Evolutionary conservation across 1,140 invertebrate genomes (phyloP), one percentile per base, ranked within the genome.

Genomic region (Drosophila tani): DNA sequence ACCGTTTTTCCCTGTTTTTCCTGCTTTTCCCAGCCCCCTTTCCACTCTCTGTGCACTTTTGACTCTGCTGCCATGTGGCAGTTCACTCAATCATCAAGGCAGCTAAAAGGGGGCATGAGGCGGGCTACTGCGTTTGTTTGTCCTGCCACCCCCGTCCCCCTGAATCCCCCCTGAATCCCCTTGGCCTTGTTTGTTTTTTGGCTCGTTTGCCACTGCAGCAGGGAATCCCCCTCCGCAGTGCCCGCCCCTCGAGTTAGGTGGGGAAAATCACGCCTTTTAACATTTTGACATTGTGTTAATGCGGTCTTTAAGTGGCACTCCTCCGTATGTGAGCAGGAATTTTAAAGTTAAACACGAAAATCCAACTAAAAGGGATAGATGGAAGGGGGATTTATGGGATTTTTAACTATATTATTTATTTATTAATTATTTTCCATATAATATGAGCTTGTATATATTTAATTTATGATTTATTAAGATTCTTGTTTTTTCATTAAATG

Each of bases 221-320:
- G 32, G 32, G 32, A 32, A 32, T 32, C 8, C 32, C 32, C 32
- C 32, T 8, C 32, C 32, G 32, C 32, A 32, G 32, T 9, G 9
- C 32, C 17, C 58, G 17, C 32, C 47, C 55, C 58, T 38, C 24
- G n/a, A 24, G 55, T 32, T 46, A 68, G 77, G 46, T 76, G 83
- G 64, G 60, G 66, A 67, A 68, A 88, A 88, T 88, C 84, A 88
- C 84, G 85, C 66, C 82, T 84, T 79, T 90, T 88, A 88, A 81
- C 84, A 88, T 88, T 87, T 84, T 88, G 84, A 88, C 84, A 88
- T 88, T 88, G 79, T 90, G 81, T 90, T 88, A 88, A 88, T 88
- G 84, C 82, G 84, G 76, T 78, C 76, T 79, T 79, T 71, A 79
- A 79, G 75, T 71, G 76, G 53, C 75, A 60, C 38, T 74, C 35